A percentile compares a stretch with the other conserved stretches of the same genome.
phyloP scores from a whole-genome alignment of 2,113 vertebrate species.

The Neodon shergylaensis region DNA sequence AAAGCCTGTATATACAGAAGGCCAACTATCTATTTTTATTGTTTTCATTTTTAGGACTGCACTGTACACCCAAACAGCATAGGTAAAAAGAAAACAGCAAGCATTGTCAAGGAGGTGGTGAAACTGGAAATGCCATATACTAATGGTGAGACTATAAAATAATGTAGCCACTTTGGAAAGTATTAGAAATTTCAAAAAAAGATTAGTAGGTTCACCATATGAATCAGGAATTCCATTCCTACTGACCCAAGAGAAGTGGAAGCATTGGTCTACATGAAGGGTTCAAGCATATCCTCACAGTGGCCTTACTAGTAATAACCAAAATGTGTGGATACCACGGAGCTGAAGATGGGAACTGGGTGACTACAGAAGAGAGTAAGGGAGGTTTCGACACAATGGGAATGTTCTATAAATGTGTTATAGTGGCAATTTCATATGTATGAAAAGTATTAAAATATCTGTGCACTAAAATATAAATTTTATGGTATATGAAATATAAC shows the following conservation, averaged over 20 bases:
- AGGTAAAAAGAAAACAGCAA: not conserved
- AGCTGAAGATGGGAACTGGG: not conserved
- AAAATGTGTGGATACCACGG: not conserved
- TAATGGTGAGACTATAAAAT: not conserved
- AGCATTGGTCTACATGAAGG: not conserved
- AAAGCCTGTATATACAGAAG: not conserved
- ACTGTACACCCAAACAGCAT: not conserved
- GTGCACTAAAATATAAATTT: not conserved
- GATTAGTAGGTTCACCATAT: not conserved
- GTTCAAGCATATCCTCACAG: not conserved
- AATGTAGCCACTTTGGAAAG: not conserved
- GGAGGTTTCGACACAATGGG: not conserved
- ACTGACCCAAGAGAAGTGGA: not conserved
- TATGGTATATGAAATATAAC: not conserved
- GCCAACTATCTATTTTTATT: not conserved
- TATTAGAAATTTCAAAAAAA: not conserved
- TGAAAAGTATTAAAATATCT: not conserved
- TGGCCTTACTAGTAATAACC: not conserved
- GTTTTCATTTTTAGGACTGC: not conserved
- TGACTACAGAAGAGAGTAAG: not conserved
- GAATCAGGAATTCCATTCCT: not conserved
- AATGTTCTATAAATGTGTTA: not conserved
- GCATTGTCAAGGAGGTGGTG: not conserved
- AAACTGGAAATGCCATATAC: not conserved
- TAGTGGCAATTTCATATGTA: not conserved